Base-by-base conservation (phyloP, 2,888 invertebrate genomes). In the Drosophila glabriapex region DNA sequence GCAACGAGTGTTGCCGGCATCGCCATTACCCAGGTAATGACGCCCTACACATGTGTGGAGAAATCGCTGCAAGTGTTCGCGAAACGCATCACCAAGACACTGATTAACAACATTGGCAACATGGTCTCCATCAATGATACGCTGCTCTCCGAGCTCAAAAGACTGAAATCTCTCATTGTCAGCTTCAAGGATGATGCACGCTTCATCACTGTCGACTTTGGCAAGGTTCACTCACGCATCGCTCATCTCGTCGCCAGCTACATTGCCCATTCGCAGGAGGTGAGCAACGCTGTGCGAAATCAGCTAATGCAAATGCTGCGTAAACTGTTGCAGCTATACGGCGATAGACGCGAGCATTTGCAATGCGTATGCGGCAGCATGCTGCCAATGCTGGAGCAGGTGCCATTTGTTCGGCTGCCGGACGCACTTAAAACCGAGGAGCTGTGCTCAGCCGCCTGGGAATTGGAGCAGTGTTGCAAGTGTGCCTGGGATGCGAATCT, bases 111-210 rank as follows among this genome's bases (percentile, higher is more conserved):
- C 0, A 91, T 95, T 14, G 94, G 94, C 39, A 94, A 95, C 25
- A 94, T 95, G 77, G 93, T 94, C 0, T 95, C 95, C 72, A 94
- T 95, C 0, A 95, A 95, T 0, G 94, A 95, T 71, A 94, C 94
- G 0, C 91, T 96, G n/a, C 95, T 95, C 86, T 94, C 94, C 0
- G 96, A 96, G 93, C 94, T 96, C 0, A 95, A 95, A 91, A 95
- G 96, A 91, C 93, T 96, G 49, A 96, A 96, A 90, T 95, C 95
- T 76, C 94, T 96, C 5, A 95, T 96, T 53, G 94, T 94, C 62
- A 95, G 96, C 46, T 96, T 96, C 90, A 95, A 95, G 94, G 95
- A 95, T 75, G 96, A 96, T 90, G 93, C 94, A 29, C 93, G 96
- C 73, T 96, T 96, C 91, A 92, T 94, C 7, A 94, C 94, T 22